Base-by-base conservation (phyloP, 2,888 invertebrate genomes). In the Eupithecia exiguata region DNA sequence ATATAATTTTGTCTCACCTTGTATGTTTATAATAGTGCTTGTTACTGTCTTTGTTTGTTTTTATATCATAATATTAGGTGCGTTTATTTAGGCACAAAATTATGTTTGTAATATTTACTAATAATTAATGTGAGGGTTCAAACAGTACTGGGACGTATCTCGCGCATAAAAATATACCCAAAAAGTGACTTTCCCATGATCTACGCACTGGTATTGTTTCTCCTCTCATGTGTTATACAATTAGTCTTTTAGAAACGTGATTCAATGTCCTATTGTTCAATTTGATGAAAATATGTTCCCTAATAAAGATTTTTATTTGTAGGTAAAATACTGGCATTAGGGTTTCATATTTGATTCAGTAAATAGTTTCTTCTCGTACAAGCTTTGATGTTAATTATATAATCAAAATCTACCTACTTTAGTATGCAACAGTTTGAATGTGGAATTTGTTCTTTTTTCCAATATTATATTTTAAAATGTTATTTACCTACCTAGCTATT, bases 231-330 rank as follows among this genome's bases (percentile, higher is more conserved):
- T 70, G 58, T 58, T 70, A 68, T 71, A 72, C 53, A 66, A 80
- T 79, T 77, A 83, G 80, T 83, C 74, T 79, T 71, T 75, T 78
- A 78, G 72, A 79, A 77, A 78, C 76, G 78, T 75, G 77, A 83
- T 76, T 84, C 79, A 72, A 79, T 80, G 80, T 81, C 80, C 77
- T 78, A 79, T 80, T 80, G 84, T 81, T 83, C 79, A 79, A 84
- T 80, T 81, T 80, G 82, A 79, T 80, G 77, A 83, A 84, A 85
- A 85, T 89, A 91, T 89, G 91, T 91, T 89, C 92, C 92, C 89
- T 92, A 90, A 91, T 92, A 90, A 90, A 85, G 91, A 92, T 86
- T 92, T 92, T 92, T 92, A 92, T 92, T 89, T 87, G 46, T 84
- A 87, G 85, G 91, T 92, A 92, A 92, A 92, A 91, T 87, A 88